phyloP scores from a whole-genome alignment of 2,113 vertebrate species.

The Nymphicus hollandicus region DNA sequence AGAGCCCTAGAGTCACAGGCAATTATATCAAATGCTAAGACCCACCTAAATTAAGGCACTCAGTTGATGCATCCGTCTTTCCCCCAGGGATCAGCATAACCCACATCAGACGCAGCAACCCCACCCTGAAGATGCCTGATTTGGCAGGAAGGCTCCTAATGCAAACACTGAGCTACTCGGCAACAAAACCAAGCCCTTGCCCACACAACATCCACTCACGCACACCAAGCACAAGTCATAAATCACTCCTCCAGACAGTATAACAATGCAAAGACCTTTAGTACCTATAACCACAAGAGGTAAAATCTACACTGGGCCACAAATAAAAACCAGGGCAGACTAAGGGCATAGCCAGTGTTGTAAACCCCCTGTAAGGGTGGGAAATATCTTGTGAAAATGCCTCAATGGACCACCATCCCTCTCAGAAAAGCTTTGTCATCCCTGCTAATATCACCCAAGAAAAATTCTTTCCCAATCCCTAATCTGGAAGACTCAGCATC shows the following conservation, averaged over 20 bases:
- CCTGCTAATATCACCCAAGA: background rate
- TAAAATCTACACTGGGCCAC: background rate
- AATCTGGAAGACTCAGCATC: background rate
- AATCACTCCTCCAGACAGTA: background rate
- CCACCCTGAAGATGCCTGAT: background rate
- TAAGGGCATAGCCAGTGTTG: background rate
- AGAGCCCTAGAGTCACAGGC: background rate
- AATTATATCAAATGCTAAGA: background rate
- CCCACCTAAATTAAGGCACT: background rate
- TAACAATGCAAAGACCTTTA: constrained; percentile 32
- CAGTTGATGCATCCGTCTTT: background rate
- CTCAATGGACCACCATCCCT: background rate
- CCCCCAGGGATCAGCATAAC: background rate
- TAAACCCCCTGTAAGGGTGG: background rate
- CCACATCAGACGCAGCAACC: background rate
- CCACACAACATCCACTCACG: background rate
- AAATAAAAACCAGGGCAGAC: background rate
- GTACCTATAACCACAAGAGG: background rate
- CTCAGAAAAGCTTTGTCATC: background rate
- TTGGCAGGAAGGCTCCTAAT: background rate
- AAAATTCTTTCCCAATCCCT: background rate
- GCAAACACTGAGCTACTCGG: background rate
- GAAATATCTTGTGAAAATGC: background rate
- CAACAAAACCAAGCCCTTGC: background rate
- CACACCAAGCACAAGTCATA: background rate